Conservation (phyloP, 1,140 invertebrate genomes). For the Drosophila rhopaloa region DNA sequence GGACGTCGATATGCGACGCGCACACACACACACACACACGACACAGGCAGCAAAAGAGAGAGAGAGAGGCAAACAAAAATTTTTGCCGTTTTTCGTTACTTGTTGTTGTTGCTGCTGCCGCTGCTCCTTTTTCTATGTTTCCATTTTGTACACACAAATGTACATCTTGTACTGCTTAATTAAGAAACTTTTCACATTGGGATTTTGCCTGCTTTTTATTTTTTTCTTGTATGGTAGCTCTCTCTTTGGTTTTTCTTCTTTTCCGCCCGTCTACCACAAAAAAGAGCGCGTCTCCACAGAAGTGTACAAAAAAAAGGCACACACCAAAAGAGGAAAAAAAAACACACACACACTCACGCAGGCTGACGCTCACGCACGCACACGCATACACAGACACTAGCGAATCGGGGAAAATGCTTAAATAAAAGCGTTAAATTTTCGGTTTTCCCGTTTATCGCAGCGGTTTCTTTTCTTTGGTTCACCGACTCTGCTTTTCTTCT, state of each 20-base stretch:
- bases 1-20: constrained; percentile 35
- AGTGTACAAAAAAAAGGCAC: constrained; percentile 13
- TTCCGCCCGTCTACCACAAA: constrained; percentile 10
- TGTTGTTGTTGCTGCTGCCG: constrained; percentile 21
- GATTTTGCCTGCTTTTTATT: neutral
- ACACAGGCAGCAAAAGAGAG: constrained; percentile 18
- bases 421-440: neutral
- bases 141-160: neutral
- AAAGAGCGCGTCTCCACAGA: constrained; percentile 9
- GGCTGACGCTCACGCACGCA: constrained; percentile 1
- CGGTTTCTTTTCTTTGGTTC: neutral
- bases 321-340: constrained; percentile 6
- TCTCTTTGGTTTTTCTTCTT: constrained; percentile 3
- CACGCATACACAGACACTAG: constrained; percentile 10
- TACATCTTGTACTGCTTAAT: neutral
- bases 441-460: neutral
- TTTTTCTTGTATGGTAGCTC: neutral
- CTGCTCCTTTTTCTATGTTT: constrained; percentile 11
- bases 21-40: constrained; percentile 16
- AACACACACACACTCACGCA: constrained; percentile 8
- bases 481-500: neutral
- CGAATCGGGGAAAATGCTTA: constrained; percentile 4
- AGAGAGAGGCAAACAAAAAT: constrained; percentile 32
- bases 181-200: constrained; percentile 1
- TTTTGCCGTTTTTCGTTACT: constrained; percentile 36